Conservation (phyloP, 2,888 invertebrate species). For the Endotricha flammealis region DNA sequence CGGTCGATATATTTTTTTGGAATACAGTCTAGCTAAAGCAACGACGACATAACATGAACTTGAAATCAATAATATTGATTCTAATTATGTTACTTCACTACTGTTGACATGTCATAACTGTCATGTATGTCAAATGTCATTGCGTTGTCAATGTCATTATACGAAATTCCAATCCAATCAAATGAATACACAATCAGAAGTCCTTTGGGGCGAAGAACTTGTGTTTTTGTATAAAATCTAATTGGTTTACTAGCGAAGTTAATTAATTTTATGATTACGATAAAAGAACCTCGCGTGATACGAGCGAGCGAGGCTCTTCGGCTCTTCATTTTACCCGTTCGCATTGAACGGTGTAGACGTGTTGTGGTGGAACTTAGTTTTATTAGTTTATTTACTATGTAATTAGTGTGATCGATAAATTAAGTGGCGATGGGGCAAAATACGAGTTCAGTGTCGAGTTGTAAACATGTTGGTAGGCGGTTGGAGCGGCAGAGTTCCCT, state of each 20-base stretch:
- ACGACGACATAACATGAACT: too few relatives aligned
- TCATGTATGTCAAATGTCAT: constrained; percentile 2
- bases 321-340: constrained; percentile 7
- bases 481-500: constrained; percentile 44
- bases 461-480: constrained; percentile 42
- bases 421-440: constrained; percentile 72
- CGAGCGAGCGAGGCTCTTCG: constrained; percentile 16
- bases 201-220: constrained; percentile 16
- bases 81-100: too few relatives aligned
- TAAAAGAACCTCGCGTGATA: constrained; percentile 17
- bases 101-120: neutral
- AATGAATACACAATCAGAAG: too few relatives aligned
- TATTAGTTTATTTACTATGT: constrained; percentile 49
- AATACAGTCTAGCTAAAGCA: too few relatives aligned
- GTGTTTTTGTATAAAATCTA: constrained; percentile 16
- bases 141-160: constrained; percentile 2
- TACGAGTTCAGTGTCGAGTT: constrained; percentile 64
- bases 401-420: constrained; percentile 42
- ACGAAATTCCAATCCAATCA: too few relatives aligned
- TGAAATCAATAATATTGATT: too few relatives aligned
- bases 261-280: constrained; percentile 16
- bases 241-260: constrained; percentile 16
- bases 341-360: constrained; percentile 16
- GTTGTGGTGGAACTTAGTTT: constrained; percentile 43
- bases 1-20: too few relatives aligned